These are phyloP conservation scores for Thymelicus sylvestris DNA, from an alignment of 2,888 invertebrate genomes.

Conservation along the genomic window DNA sequence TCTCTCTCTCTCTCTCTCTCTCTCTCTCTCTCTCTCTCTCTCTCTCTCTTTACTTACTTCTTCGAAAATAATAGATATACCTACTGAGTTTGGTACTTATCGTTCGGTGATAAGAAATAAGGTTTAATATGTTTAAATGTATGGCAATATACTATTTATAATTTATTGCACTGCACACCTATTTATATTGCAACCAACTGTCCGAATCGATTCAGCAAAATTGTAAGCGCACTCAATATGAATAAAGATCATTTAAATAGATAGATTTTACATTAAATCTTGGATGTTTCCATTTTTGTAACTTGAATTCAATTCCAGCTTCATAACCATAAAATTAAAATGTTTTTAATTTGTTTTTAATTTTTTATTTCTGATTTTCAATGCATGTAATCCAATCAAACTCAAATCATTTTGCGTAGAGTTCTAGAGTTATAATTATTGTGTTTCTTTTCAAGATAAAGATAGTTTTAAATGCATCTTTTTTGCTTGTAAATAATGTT, in stretches of 20 bases:
- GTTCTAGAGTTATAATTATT: not conserved
- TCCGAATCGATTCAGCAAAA: slow-evolving; percentile 5
- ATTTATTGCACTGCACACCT: not conserved
- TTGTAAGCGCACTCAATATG: slow-evolving; percentile 24
- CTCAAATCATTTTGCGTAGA: too few species aligned
- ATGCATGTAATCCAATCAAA: too few species aligned
- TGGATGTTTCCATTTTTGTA: slow-evolving; percentile 19
- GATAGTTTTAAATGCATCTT: not conserved
- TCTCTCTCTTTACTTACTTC: slow-evolving; percentile 29
- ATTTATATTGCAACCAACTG: slow-evolving; percentile 3
- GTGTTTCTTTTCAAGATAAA: too few species aligned
- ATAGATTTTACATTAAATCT: slow-evolving; percentile 21
- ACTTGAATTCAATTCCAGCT: not conserved
- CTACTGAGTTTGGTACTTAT: slow-evolving; percentile 25
- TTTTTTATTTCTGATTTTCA: too few species aligned
- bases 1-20: slow-evolving; percentile 34
- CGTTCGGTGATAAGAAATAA: not conserved
- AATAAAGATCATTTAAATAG: not conserved
- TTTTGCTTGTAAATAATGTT: slow-evolving; percentile 3
- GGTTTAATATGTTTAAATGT: not conserved
- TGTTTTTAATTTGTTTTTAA: too few species aligned
- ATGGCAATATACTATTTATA: not conserved
- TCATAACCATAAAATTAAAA: slow-evolving; percentile 2
- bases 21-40: slow-evolving; percentile 36
- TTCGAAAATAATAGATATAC: slow-evolving; percentile 25